These are phyloP conservation scores for Lates calcarifer DNA, from an alignment of 2,113 vertebrate genomes.

Conservation along the genomic window DNA sequence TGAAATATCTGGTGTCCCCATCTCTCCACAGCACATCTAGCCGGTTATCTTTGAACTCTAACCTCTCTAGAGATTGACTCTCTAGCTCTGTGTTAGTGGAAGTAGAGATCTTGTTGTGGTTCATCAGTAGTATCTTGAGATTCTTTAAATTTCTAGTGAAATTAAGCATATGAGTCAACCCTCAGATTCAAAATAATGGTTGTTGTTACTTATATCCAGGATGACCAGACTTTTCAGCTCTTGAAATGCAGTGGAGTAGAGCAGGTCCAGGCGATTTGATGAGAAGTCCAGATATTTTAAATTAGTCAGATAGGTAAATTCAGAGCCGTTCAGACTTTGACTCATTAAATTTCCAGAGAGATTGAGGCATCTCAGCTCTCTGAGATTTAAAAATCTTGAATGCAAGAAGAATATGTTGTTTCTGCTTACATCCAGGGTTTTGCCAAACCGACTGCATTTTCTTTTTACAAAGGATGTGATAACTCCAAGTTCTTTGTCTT, in stretches of 20 bases:
- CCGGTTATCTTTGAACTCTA: conserved; percentile 93
- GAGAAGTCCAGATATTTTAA: conserved; percentile 95
- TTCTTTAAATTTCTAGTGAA: conserved; percentile 87
- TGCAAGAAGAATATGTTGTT: conserved; percentile 96
- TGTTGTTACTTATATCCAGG: conserved; percentile 93
- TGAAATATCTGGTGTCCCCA: conserved; percentile 85
- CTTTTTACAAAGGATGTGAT: conserved; percentile 75
- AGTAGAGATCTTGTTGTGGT: conserved; percentile 92
- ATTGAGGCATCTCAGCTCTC: conserved; percentile 91
- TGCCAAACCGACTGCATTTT: conserved; percentile 86
- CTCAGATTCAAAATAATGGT: conserved; percentile 93
- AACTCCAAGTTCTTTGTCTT: conserved; percentile 86
- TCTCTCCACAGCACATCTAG: conserved; percentile 93
- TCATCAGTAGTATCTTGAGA: conserved; percentile 90
- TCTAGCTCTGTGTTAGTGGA: conserved; percentile 88
- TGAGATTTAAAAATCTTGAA: conserved; percentile 85
- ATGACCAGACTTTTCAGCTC: conserved; percentile 87
- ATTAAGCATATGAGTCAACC: conserved; percentile 91
- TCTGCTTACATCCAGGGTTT: conserved; percentile 92
- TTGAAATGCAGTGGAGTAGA: conserved; percentile 89
- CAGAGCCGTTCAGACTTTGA: conserved; percentile 92
- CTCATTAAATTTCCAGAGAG: conserved; percentile 94
- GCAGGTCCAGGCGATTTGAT: conserved; percentile 91
- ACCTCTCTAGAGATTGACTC: conserved; percentile 86
- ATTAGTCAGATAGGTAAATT: conserved; percentile 86